Conservation (phyloP, 1,140 invertebrate genomes). For the Neodiprion pinetum region DNA sequence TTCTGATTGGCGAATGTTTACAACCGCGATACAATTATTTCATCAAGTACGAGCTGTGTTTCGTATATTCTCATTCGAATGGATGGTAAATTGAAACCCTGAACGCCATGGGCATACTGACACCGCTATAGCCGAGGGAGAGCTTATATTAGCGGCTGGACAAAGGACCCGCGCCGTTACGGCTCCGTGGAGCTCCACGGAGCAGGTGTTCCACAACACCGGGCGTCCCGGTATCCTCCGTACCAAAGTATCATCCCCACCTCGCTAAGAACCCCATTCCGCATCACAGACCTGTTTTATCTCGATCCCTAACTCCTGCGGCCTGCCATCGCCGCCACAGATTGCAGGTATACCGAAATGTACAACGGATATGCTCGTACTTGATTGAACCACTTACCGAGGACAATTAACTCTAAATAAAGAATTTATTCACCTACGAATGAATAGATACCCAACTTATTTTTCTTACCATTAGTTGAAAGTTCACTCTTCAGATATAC, state of each 20-base stretch:
- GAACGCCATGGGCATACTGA: slow-evolving; percentile 39
- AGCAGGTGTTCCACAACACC: slow-evolving; percentile 52
- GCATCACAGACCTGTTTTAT: neutral
- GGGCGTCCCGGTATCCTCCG: slow-evolving; percentile 39
- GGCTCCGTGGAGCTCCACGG: slow-evolving; percentile 35
- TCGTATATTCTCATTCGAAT: neutral
- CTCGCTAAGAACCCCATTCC: neutral
- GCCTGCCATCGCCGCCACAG: neutral
- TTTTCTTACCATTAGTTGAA: no score
- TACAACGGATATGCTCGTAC: no score
- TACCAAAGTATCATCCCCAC: neutral
- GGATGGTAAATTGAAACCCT: neutral
- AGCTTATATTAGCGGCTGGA: slow-evolving; percentile 48
- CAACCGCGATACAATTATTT: neutral
- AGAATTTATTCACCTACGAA: no score
- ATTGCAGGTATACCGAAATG: no score
- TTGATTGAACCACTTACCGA: no score
- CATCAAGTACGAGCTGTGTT: slow-evolving; percentile 2
- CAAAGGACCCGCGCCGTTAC: slow-evolving; percentile 34
- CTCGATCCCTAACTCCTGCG: neutral
- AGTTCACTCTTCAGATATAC: no score
- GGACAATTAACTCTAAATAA: no score
- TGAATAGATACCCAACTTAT: no score
- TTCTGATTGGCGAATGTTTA: neutral
- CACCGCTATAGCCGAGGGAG: slow-evolving; percentile 31